Conservation (phyloP, 2,113 vertebrate species). For the Lampris incognitus region DNA sequence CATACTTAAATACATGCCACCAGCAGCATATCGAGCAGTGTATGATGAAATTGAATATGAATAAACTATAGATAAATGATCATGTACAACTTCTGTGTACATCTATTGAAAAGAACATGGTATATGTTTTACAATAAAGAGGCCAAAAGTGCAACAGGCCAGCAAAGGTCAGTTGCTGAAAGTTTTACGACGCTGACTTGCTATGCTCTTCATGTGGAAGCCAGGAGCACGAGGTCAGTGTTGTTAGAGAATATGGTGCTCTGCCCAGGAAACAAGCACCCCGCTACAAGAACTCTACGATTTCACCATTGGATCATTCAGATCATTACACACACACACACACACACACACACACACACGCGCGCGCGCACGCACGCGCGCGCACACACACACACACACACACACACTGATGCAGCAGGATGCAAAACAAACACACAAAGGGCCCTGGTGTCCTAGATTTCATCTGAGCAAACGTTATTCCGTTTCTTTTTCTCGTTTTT, state of each 20-base stretch:
- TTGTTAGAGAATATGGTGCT: slow-evolving; percentile 15
- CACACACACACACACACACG: not conserved
- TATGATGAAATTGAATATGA: too few species aligned
- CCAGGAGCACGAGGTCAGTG: not conserved
- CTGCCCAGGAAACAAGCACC: slow-evolving; percentile 43
- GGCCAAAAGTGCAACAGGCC: too few species aligned
- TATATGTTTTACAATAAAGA: too few species aligned
- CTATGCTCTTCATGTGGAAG: too few species aligned
- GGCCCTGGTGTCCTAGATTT: slow-evolving; percentile 78
- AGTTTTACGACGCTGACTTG: too few species aligned
- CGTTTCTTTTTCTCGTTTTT: slow-evolving; percentile 43
- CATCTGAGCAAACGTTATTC: slow-evolving; percentile 70
- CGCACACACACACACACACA: slow-evolving; percentile 37
- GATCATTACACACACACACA: slow-evolving; percentile 29
- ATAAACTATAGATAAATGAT: too few species aligned
- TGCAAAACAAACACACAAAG: slow-evolving; percentile 65
- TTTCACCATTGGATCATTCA: slow-evolving; percentile 46
- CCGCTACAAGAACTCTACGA: slow-evolving; percentile 11
- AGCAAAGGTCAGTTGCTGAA: too few species aligned
- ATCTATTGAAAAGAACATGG: too few species aligned
- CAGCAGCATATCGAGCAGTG: too few species aligned
- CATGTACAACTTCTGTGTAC: too few species aligned
- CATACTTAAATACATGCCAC: too few species aligned
- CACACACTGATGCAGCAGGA: slow-evolving; percentile 57
- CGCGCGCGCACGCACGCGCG: slow-evolving; percentile 11